A percentile compares a stretch with the other conserved stretches of the same genome.
Conservation (phyloP, 2,113 vertebrate species). For the Puntigrus tetrazona region DNA sequence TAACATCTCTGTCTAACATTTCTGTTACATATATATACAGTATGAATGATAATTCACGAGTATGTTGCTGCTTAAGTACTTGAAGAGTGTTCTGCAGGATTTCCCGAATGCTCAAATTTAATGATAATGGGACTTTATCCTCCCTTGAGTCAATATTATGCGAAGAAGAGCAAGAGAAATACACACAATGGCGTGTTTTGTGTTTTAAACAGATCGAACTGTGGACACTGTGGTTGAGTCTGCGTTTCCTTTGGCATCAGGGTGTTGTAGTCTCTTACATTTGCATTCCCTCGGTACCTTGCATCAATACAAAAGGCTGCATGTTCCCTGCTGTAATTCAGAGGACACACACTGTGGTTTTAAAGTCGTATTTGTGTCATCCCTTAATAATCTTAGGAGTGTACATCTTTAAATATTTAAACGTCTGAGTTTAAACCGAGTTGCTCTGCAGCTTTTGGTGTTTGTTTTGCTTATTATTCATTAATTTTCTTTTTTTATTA, state of each 20-base stretch:
- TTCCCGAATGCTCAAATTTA: neutral
- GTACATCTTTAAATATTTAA: neutral
- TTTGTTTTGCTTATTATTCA: neutral
- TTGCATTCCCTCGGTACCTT: neutral
- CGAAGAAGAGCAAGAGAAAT: neutral
- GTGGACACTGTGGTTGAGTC: neutral
- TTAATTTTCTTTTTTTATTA: neutral
- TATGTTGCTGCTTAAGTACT: neutral
- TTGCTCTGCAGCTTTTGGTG: neutral
- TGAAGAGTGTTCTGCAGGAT: neutral
- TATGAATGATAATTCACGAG: too few relatives aligned
- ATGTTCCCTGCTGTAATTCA: neutral
- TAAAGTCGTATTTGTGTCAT: neutral
- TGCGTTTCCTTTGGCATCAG: slow-evolving; percentile 5
- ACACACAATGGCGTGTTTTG: neutral
- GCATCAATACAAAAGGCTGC: neutral
- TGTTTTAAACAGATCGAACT: slow-evolving; percentile 9
- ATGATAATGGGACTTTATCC: neutral
- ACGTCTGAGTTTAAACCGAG: neutral
- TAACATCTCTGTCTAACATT: too few relatives aligned
- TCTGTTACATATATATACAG: too few relatives aligned
- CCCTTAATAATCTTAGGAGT: neutral
- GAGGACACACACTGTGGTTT: neutral
- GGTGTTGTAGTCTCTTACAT: neutral
- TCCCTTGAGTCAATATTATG: neutral